Conservation (phyloP, 2,113 vertebrate species). For the Zosterops japonicus region DNA sequence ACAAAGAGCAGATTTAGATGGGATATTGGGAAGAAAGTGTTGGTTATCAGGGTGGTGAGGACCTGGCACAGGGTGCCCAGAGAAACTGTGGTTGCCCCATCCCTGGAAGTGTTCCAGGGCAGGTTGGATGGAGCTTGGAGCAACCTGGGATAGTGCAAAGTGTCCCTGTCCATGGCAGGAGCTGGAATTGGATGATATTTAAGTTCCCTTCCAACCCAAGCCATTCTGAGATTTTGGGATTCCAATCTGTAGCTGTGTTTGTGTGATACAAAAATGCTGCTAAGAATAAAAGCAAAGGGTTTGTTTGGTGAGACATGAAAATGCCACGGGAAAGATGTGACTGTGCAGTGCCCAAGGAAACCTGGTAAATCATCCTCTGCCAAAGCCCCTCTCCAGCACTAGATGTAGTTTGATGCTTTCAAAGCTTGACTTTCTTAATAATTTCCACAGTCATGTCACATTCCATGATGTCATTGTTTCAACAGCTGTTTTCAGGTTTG, state of each 20-base stretch:
- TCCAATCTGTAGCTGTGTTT: background rate
- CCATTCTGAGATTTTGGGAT: background rate
- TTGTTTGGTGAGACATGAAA: background rate
- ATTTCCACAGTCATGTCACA: slow-evolving; percentile 65
- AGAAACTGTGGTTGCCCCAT: background rate
- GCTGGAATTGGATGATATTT: no score
- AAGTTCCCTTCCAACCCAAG: background rate
- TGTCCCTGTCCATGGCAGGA: background rate
- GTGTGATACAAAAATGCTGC: background rate
- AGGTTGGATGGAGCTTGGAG: accelerated
- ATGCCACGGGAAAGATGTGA: background rate
- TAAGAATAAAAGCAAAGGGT: background rate
- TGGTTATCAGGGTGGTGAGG: background rate
- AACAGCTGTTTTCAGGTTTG: slow-evolving; percentile 76
- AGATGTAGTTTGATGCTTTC: slow-evolving; percentile 41
- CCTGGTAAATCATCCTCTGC: slow-evolving; percentile 26
- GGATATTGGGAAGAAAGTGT: background rate
- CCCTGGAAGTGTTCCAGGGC: background rate
- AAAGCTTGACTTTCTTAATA: slow-evolving; percentile 63
- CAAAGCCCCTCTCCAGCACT: slow-evolving; percentile 3
- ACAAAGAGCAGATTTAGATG: background rate
- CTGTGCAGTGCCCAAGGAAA: background rate
- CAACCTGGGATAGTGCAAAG: background rate
- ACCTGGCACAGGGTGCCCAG: accelerated
- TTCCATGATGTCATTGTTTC: slow-evolving; percentile 77